Evolutionary conservation across 2,888 invertebrate genomes (phyloP).

Genomic region (Tinea semifulvella): DNA sequence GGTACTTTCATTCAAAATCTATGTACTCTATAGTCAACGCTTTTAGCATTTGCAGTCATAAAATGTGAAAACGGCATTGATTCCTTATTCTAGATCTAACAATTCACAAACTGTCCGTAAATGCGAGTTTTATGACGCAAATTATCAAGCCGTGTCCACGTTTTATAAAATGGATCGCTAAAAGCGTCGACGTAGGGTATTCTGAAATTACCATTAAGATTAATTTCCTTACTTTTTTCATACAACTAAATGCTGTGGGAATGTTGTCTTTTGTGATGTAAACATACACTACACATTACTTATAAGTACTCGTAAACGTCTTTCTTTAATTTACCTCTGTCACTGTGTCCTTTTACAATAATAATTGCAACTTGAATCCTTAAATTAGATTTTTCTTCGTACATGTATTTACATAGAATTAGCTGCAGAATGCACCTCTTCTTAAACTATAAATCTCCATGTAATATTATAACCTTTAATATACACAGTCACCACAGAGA

Average conservation of each 20-base stretch:
- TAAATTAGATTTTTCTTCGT: neutral
- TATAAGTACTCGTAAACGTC: neutral
- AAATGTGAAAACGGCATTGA: too few species aligned
- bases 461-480: too few species aligned
- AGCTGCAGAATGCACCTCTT: neutral
- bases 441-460: neutral
- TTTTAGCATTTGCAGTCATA: too few species aligned
- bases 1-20: too few species aligned
- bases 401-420: neutral
- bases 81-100: too few species aligned
- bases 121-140: too few species aligned
- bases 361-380: neutral
- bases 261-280: conserved; percentile 5
- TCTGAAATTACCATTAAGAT: conserved; percentile 6
- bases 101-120: too few species aligned
- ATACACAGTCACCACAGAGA: too few species aligned
- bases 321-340: neutral
- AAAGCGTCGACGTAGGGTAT: neutral
- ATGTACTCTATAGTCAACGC: too few species aligned
- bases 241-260: conserved; percentile 7
- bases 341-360: conserved; percentile 2
- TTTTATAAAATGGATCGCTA: too few species aligned
- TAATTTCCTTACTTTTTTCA: conserved; percentile 1
- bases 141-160: too few species aligned
- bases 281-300: conserved; percentile 6